These are phyloP conservation scores for Adelges cooleyi DNA, from an alignment of 1,140 invertebrate species.

Conservation along the genomic window DNA sequence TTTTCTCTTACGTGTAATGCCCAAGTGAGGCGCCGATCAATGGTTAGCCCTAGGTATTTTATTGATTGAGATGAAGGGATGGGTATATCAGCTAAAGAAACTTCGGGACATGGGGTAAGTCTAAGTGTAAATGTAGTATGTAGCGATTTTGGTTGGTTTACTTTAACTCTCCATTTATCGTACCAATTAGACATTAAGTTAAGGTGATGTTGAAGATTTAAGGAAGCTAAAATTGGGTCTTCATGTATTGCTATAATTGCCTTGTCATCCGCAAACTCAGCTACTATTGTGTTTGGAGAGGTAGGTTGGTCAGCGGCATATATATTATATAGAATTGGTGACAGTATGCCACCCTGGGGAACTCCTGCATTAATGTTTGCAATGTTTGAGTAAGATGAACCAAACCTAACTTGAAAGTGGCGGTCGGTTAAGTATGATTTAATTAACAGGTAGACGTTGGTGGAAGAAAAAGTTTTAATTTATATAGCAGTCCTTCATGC, in stretches of 20 bases:
- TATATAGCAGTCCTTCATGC: slow-evolving; percentile 34
- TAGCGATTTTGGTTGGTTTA: neutral
- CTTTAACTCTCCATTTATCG: no score
- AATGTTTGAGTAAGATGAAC: neutral
- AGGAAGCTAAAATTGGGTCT: neutral
- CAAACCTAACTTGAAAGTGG: neutral
- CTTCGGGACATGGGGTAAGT: neutral
- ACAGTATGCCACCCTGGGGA: slow-evolving; percentile 15
- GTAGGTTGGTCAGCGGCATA: neutral
- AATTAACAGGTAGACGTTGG: neutral
- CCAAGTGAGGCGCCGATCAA: no score
- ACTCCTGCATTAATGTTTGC: neutral
- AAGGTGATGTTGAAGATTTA: neutral
- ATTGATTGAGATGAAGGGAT: no score
- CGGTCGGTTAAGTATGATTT: slow-evolving; percentile 19
- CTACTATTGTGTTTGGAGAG: neutral
- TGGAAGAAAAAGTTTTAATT: slow-evolving; percentile 11
- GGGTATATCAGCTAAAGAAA: no score
- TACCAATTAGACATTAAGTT: neutral
- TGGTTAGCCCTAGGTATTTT: no score
- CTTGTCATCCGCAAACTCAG: neutral
- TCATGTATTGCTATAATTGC: no score
- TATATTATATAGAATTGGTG: neutral
- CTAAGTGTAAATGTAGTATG: neutral
- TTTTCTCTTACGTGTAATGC: no score